Evolutionary conservation across 2,797 vertebrate genomes (phyloP), one percentile per base, ranked within the genome.

Genomic region (Naso thynnoides): DNA sequence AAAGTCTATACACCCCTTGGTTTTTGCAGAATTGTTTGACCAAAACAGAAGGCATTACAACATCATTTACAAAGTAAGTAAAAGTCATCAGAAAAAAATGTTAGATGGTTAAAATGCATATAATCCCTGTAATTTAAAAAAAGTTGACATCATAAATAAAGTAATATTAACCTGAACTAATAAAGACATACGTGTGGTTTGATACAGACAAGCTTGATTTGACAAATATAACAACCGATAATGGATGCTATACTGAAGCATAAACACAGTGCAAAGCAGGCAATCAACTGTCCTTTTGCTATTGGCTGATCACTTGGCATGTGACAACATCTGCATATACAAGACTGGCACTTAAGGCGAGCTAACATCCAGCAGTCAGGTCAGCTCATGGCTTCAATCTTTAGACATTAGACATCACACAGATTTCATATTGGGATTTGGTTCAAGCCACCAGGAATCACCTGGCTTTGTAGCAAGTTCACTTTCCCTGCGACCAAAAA

Each of bases 401-500:
- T 48, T 23, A 38, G 41, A 74, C 7, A 2, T 9, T 36, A 27
- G 6, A 81, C 61, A 72, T 61, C 45, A 70, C 70, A 84, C 54
- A 76, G 44, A 39, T 29, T 73, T 26, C 5, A 6, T 45, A n/a
- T 47, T 68, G 84, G 83, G 81, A 78, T 81, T 77, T 83, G 85
- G 81, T 86, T 86, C 86, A 88, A 88, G 86, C 70, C 64, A 38
- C 47, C 45, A 75, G 63, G 66, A 82, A 71, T 57, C 69, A 72
- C 39, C 29, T 19, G 41, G 52, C 57, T 58, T 53, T 63, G 42
- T 64, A 58, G 38, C 52, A 6, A 61, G 10, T 26, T 68, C 41
- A 23, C 48, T 75, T 39, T 49, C 54, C 19, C 45, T 18, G 24
- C 18, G 26, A 69, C 31, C 53, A 42, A 66, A 23, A 81, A 61